Conservation (phyloP, 2,888 invertebrate genomes). For the Lasioglossum calceatum region DNA sequence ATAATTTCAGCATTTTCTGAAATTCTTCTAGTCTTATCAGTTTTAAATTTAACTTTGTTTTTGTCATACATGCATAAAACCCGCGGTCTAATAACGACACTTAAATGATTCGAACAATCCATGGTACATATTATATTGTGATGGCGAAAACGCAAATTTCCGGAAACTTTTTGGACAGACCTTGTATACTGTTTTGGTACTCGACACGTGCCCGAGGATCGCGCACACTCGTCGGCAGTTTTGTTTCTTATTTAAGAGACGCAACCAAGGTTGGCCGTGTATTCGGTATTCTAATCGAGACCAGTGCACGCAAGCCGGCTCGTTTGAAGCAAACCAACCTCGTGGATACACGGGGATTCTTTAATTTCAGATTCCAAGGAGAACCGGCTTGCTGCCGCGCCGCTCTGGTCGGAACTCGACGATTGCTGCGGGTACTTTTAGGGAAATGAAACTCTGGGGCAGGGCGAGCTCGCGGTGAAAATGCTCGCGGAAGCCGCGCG, state of each 20-base stretch:
- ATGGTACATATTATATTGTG: too few species aligned
- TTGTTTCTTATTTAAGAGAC: slow-evolving; percentile 15
- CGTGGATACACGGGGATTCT: slow-evolving; percentile 56
- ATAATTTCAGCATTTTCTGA: too few species aligned
- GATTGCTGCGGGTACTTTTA: slow-evolving; percentile 70
- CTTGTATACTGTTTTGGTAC: background rate
- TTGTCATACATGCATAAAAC: too few species aligned
- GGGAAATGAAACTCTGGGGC: slow-evolving; percentile 70
- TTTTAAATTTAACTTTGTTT: too few species aligned
- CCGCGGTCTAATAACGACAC: too few species aligned
- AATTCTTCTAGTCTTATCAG: too few species aligned
- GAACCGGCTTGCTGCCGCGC: slow-evolving; percentile 18
- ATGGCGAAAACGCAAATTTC: background rate
- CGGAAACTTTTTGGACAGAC: background rate
- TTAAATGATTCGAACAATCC: too few species aligned
- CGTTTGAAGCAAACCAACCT: slow-evolving; percentile 24
- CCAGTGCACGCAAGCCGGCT: slow-evolving; percentile 9
- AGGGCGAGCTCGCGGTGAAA: slow-evolving; percentile 49
- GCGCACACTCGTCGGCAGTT: background rate
- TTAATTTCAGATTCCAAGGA: slow-evolving; percentile 67
- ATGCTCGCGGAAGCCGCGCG: slow-evolving; percentile 31
- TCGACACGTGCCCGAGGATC: background rate
- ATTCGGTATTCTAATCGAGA: slow-evolving; percentile 33
- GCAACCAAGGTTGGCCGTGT: background rate
- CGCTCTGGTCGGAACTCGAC: slow-evolving; percentile 44